Percentiles rank a stretch among this genome's conserved stretches.
Conservation (phyloP, 2,888 invertebrate species). For the Pristionchus fissidentatus region DNA sequence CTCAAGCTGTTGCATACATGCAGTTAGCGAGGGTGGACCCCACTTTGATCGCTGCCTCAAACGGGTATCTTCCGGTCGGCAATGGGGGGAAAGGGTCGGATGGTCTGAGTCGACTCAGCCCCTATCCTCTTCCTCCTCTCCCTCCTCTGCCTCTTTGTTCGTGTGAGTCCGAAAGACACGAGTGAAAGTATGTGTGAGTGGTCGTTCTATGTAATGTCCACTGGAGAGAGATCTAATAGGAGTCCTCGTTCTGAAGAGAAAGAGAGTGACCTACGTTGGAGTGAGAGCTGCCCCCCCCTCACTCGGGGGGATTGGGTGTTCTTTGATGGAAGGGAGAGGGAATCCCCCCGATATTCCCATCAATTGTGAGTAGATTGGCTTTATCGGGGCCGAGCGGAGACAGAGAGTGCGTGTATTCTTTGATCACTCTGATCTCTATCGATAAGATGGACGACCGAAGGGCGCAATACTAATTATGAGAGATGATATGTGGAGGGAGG, state of each 20-base stretch:
- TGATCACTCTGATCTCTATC: background rate
- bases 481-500: background rate
- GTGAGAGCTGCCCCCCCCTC: background rate
- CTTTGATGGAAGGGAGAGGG: background rate
- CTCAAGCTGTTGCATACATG: conserved; percentile 23
- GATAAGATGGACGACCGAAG: background rate
- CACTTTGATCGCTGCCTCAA: background rate
- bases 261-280: conserved; percentile 11
- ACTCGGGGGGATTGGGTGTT: conserved; percentile 28
- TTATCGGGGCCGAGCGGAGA: conserved; percentile 10
- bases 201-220: background rate
- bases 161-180: background rate
- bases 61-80: background rate
- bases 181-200: conserved; percentile 20
- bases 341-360: background rate
- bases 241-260: background rate
- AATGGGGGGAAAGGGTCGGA: background rate
- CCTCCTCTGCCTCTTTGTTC: background rate
- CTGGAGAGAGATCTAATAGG: conserved; percentile 8
- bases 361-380: conserved; percentile 29
- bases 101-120: too few relatives aligned
- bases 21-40: conserved; percentile 4
- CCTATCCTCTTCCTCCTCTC: too few relatives aligned
- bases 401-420: conserved; percentile 31
- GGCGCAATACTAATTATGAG: too few relatives aligned